These are phyloP conservation scores for Thrips palmi DNA, from an alignment of 1,140 invertebrate genomes.

Conservation along the genomic window DNA sequence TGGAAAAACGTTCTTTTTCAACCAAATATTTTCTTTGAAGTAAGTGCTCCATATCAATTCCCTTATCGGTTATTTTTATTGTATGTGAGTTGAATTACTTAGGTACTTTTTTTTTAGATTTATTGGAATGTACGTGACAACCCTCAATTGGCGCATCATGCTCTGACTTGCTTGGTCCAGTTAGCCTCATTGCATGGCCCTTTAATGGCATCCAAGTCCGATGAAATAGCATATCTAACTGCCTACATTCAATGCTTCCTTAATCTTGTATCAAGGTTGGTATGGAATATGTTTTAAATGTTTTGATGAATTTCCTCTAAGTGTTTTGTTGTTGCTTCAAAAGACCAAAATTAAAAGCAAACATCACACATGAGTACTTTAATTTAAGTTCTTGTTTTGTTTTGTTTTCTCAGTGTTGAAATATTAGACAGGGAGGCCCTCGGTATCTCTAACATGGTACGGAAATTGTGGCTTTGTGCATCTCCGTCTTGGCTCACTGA, in stretches of 20 bases:
- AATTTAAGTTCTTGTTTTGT: background rate
- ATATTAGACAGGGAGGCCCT: constrained; percentile 40
- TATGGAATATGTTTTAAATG: too few species aligned
- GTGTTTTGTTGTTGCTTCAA: background rate
- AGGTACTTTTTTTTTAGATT: constrained; percentile 27
- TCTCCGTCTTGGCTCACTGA: constrained; percentile 22
- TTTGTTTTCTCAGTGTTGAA: constrained; percentile 27
- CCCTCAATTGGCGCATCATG: constrained; percentile 52
- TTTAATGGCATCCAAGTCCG: constrained; percentile 36
- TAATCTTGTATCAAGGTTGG: constrained; percentile 34
- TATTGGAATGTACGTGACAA: constrained; percentile 63
- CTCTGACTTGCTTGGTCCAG: constrained; percentile 62
- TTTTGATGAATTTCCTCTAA: too few species aligned
- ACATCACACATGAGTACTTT: background rate
- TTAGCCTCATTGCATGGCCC: constrained; percentile 56
- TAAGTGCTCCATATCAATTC: constrained; percentile 18
- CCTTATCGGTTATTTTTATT: background rate
- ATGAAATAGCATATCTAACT: constrained; percentile 45
- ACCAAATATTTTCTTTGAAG: constrained; percentile 55
- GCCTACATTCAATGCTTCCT: constrained; percentile 50
- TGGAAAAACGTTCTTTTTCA: constrained; percentile 66
- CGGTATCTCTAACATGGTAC: constrained; percentile 44
- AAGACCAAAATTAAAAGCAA: background rate
- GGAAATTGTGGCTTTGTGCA: constrained; percentile 43
- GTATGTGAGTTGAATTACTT: constrained; percentile 7